These are phyloP conservation scores for Sinopyrophorus schimmeli DNA, from an alignment of 2,888 invertebrate species.

Conservation along the genomic window DNA sequence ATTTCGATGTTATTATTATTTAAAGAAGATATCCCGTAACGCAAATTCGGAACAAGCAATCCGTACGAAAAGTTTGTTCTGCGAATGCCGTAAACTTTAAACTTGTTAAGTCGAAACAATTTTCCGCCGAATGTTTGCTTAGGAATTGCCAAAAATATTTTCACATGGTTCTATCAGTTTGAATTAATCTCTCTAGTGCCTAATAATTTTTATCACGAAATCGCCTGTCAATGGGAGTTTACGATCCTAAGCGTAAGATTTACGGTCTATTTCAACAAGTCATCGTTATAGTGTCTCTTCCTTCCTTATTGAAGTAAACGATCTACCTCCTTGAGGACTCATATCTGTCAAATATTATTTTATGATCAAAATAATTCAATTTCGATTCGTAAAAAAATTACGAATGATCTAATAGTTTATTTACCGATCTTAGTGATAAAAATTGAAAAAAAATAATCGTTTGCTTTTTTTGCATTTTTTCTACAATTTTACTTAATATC, in stretches of 20 bases:
- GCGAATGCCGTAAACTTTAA: too few species aligned
- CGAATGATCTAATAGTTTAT: too few species aligned
- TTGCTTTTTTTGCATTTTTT: too few species aligned
- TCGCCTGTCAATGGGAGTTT: conserved; percentile 25
- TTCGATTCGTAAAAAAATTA: too few species aligned
- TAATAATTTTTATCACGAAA: conserved; percentile 25
- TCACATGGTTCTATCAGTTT: conserved; percentile 12
- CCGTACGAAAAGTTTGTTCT: background rate
- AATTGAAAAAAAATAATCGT: too few species aligned
- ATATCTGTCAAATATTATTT: conserved; percentile 20
- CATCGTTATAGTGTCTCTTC: conserved; percentile 22
- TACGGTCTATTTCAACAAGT: conserved; percentile 26
- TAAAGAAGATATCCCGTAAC: conserved; percentile 21
- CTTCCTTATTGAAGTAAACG: conserved; percentile 22
- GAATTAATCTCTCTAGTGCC: conserved; percentile 21
- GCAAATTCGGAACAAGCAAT: background rate
- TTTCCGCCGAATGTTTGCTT: background rate
- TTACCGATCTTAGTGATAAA: too few species aligned
- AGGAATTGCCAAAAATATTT: conserved; percentile 2
- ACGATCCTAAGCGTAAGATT: conserved; percentile 22
- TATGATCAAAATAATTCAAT: conserved; percentile 15
- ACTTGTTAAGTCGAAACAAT: background rate
- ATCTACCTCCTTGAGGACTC: conserved; percentile 19
- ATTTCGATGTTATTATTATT: conserved; percentile 37
- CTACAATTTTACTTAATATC: too few species aligned